Base-by-base conservation (phyloP, 2,113 vertebrate species). In the Mesoclemmys tuberculata region DNA sequence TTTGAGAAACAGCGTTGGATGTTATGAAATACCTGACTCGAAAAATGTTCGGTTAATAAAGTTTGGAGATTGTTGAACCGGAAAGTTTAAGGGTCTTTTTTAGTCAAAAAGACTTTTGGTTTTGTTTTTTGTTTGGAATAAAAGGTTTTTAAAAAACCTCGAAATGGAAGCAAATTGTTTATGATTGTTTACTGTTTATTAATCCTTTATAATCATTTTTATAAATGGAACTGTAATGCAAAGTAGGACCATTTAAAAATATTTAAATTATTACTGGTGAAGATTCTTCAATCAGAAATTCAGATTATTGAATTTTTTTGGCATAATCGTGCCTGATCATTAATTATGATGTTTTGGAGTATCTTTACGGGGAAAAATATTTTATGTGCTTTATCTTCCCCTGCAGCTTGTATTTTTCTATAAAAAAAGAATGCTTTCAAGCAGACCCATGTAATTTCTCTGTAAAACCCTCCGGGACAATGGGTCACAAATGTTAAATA, bases 241-340 rank as follows among this genome's bases (percentile, higher is more conserved):
- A 89, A 49, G 87, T 2, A 24, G 61, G 16, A 27, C 13, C 38
- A 27, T 56, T 96, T 52, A n/a, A 71, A 3, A 87, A 93, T 71
- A 82, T 94, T 82, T 93, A 87, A 87, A 75, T 75, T 75, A 75
- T 44, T 75, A 44, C 22, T 75, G 71, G 10, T 41, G 38, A 21
- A 74, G 31, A 18, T 82, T 94, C 92, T 93, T 89, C 68, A 94
- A 83, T 85, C 80, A 75, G 78, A 80, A 26, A 82, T 90, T 91
- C 91, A 92, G 87, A 89, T 31, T 51, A 79, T 27, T 87, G 14
- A 29, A 85, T 79, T 92, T 87, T 29, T 90, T 35, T 93, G 90
- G 85, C 11, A 81, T 38, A 55, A 94, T 21, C 35, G 80, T 77
- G 2, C 90, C 16, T 44, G 78, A 49, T 24, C 6, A 84, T 49